A percentile compares a stretch with the other conserved stretches of the same genome.
phyloP scores from a whole-genome alignment of 2,113 vertebrate species.

The Irena cyanogastra region DNA sequence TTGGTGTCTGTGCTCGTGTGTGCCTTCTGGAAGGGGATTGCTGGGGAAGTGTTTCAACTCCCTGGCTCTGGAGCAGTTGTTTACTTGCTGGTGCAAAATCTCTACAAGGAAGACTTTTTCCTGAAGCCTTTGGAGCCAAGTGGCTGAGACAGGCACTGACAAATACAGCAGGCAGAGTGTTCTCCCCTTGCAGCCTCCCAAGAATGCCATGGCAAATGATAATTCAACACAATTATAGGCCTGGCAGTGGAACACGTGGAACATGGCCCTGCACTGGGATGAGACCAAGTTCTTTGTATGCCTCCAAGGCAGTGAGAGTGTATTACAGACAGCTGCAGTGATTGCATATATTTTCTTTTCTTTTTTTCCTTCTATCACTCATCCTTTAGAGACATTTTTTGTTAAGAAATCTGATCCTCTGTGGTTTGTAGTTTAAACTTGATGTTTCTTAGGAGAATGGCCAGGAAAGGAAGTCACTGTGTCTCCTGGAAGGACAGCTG shows the following conservation, averaged over 20 bases:
- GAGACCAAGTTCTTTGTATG: conserved; percentile 10
- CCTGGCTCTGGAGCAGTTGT: conserved; percentile 11
- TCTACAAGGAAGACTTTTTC: not conserved
- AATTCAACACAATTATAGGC: not conserved
- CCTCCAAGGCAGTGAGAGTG: not conserved
- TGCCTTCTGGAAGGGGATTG: not conserved
- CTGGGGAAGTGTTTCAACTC: not conserved
- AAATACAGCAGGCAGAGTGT: not conserved
- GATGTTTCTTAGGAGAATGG: not conserved
- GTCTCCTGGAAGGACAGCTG: not conserved
- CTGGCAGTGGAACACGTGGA: not conserved
- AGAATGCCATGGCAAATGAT: not conserved
- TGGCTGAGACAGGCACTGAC: not conserved
- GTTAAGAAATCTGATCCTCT: not conserved
- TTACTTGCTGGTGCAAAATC: conserved; percentile 5
- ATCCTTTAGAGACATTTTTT: not conserved
- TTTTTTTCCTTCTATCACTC: not conserved
- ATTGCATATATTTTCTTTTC: not conserved
- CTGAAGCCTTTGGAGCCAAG: not conserved
- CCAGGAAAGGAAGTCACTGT: not conserved
- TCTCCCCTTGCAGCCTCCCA: not conserved
- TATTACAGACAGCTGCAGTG: not conserved
- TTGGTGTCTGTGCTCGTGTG: not conserved
- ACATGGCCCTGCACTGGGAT: not conserved
- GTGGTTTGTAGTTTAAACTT: not conserved